These are phyloP conservation scores for Zenarchopterus dispar DNA, from an alignment of 2,797 vertebrate species.

Conservation along the genomic window DNA sequence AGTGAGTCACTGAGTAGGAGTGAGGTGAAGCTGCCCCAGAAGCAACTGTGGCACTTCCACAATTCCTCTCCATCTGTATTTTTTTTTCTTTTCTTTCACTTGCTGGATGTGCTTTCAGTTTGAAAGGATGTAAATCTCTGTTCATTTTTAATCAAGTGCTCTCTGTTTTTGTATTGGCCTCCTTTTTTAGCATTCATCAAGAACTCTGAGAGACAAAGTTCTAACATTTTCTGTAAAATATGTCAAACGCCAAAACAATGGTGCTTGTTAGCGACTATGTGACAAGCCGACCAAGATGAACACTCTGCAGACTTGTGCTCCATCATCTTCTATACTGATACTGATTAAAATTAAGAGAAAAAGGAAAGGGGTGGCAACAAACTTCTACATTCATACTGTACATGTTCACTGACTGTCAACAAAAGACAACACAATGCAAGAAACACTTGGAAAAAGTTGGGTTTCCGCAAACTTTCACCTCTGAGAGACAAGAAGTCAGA, in stretches of 20 bases:
- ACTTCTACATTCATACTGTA: conserved; percentile 2
- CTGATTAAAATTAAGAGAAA: conserved; percentile 28
- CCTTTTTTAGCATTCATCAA: conserved; percentile 25
- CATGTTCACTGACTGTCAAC: neutral
- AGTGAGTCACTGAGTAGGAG: conserved; percentile 51
- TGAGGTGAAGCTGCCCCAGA: conserved; percentile 35
- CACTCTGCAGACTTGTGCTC: neutral
- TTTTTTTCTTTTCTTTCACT: conserved; percentile 19
- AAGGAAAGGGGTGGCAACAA: conserved; percentile 17
- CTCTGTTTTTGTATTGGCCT: conserved; percentile 39
- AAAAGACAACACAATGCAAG: neutral
- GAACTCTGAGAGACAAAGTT: conserved; percentile 27
- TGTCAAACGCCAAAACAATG: conserved; percentile 18
- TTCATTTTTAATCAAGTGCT: conserved; percentile 37
- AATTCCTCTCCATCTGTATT: neutral
- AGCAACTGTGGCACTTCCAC: conserved; percentile 4
- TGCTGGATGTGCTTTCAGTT: conserved; percentile 15
- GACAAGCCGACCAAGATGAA: conserved; percentile 9
- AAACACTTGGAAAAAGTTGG: conserved; percentile 4
- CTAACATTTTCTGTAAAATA: conserved; percentile 22
- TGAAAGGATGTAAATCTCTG: conserved; percentile 28
- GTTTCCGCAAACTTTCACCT: conserved; percentile 1
- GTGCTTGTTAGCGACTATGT: conserved; percentile 8
- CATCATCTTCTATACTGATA: conserved; percentile 14
- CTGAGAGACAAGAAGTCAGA: conserved; percentile 35